A percentile compares a stretch with the other conserved stretches of the same genome.
Conservation (phyloP, 2,113 vertebrate species). For the Cyprinodon brontotheroides region DNA sequence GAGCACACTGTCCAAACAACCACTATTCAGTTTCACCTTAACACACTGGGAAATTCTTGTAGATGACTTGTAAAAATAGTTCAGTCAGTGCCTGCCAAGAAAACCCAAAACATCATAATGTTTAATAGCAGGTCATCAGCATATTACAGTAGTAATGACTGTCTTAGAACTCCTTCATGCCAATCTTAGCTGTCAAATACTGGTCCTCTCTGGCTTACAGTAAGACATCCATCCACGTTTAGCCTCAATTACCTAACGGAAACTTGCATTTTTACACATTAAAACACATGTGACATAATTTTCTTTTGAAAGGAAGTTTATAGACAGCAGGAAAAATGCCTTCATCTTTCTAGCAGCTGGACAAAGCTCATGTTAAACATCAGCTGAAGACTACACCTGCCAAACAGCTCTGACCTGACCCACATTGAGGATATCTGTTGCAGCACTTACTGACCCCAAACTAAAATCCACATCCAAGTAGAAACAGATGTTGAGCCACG, state of each 20-base stretch:
- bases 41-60: slow-evolving; percentile 6
- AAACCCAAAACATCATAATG: slow-evolving; percentile 28
- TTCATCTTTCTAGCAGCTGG: slow-evolving; percentile 26
- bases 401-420: slow-evolving; percentile 22
- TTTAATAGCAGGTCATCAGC: slow-evolving; percentile 34
- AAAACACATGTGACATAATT: neutral
- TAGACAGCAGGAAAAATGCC: neutral
- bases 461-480: slow-evolving; percentile 19
- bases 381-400: slow-evolving; percentile 40
- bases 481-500: slow-evolving; percentile 20
- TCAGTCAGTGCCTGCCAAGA: slow-evolving; percentile 36
- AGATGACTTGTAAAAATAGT: slow-evolving; percentile 41
- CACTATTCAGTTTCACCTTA: neutral
- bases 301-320: slow-evolving; percentile 7
- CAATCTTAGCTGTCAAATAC: slow-evolving; percentile 24
- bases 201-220: slow-evolving; percentile 14
- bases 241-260: slow-evolving; percentile 19
- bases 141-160: slow-evolving; percentile 18
- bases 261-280: neutral
- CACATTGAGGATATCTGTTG: slow-evolving; percentile 38
- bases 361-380: slow-evolving; percentile 9
- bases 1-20: neutral
- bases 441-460: slow-evolving; percentile 47
- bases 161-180: slow-evolving; percentile 53
- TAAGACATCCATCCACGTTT: slow-evolving; percentile 5